phyloP scores from a whole-genome alignment of 2,113 vertebrate genomes.

The Carlito syrichta region DNA sequence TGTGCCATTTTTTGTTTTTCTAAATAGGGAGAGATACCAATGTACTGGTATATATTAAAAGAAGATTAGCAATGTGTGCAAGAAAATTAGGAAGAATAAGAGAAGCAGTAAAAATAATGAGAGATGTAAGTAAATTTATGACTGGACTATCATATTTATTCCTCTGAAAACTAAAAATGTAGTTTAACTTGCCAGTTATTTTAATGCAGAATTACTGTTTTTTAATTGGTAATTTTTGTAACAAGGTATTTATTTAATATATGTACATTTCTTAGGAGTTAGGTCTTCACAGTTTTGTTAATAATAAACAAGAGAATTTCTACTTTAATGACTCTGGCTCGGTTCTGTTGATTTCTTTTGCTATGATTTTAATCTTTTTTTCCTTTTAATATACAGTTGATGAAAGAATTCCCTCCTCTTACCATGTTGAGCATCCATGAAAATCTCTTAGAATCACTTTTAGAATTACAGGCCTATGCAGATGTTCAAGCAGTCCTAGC shows the following conservation, averaged over 20 bases:
- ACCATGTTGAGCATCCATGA: conserved; percentile 99
- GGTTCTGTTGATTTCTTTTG: conserved; percentile 13
- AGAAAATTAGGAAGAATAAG: conserved; percentile 96
- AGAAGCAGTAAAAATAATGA: conserved; percentile 99
- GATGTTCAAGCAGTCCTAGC: conserved; percentile 98
- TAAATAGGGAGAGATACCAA: conserved; percentile 95
- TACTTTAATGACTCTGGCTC: conserved; percentile 28
- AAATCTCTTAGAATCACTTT: conserved; percentile 96
- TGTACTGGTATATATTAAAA: conserved; percentile 96
- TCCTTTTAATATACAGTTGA: conserved; percentile 87
- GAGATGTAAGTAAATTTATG: conserved; percentile 92
- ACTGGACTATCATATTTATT: background rate
- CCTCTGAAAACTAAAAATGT: conserved; percentile 23
- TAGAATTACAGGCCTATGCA: conserved; percentile 98
- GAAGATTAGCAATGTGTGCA: conserved; percentile 98
- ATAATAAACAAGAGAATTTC: conserved; percentile 40
- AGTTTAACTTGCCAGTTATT: conserved; percentile 24
- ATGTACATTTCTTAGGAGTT: background rate
- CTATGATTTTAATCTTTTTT: conserved; percentile 58
- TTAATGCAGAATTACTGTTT: conserved; percentile 38
- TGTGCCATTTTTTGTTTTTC: conserved; percentile 49
- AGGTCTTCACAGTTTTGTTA: conserved; percentile 27
- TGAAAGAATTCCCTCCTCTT: conserved; percentile 98
- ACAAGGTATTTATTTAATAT: conserved; percentile 25
- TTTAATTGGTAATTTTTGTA: conserved; percentile 14